Percentiles rank a stretch among this genome's conserved stretches.
These are phyloP conservation scores for Pelochelys cantorii DNA, from an alignment of 2,797 vertebrate species.

Conservation along the genomic window DNA sequence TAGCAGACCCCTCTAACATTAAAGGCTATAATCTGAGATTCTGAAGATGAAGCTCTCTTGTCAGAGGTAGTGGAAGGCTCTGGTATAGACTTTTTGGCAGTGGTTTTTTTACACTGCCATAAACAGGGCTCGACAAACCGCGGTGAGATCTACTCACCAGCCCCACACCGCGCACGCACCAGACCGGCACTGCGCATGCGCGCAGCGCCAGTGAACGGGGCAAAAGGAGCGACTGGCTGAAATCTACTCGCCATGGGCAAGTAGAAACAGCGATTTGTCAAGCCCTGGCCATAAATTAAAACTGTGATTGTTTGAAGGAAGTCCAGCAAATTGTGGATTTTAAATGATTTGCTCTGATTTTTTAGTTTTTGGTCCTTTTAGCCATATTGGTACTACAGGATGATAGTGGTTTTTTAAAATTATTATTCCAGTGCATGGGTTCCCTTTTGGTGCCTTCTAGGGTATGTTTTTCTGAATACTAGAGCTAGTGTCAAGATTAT, in stretches of 20 bases:
- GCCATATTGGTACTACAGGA: not conserved
- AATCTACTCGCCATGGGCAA: too few species aligned
- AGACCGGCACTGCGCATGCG: too few species aligned
- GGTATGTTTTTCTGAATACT: not conserved
- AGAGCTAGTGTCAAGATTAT: not conserved
- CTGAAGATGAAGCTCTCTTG: not conserved
- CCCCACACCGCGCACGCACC: too few species aligned
- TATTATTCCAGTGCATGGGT: not conserved
- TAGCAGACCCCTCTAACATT: not conserved
- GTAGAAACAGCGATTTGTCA: too few species aligned
- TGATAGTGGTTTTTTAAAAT: not conserved
- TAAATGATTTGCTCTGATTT: not conserved
- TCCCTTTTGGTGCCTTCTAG: not conserved
- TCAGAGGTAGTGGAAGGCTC: not conserved
- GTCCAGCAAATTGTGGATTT: not conserved
- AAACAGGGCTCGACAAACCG: too few species aligned
- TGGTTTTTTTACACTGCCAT: not conserved
- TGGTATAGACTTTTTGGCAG: not conserved
- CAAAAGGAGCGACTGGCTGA: too few species aligned
- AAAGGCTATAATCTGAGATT: not conserved
- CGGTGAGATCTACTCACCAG: too few species aligned
- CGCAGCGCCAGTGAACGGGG: too few species aligned
- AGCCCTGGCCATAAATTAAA: constrained; percentile 24
- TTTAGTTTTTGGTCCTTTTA: not conserved
- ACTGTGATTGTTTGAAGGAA: not conserved